Percentiles rank a stretch among this genome's conserved stretches.
phyloP scores from a whole-genome alignment of 2,888 invertebrate species.

The Schizotus pectinicornis region DNA sequence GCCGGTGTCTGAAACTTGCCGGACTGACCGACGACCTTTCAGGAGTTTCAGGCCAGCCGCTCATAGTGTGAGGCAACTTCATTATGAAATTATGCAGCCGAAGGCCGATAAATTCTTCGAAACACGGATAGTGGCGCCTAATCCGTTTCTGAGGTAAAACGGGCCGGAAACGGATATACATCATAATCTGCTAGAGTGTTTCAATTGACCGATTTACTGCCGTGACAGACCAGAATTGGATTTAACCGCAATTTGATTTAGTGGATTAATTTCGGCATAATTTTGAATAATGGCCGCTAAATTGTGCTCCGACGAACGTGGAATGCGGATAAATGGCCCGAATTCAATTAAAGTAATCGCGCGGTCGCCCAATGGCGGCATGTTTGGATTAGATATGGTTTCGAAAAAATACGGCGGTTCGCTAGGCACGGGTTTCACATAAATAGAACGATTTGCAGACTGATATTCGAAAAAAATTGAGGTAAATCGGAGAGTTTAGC shows the following conservation, averaged over 20 bases:
- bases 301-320: constrained; percentile 33
- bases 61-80: background rate
- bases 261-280: constrained; percentile 51
- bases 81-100: constrained; percentile 9
- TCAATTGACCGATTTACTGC: constrained; percentile 49
- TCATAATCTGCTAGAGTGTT: constrained; percentile 45
- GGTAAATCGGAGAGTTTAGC: too few relatives aligned
- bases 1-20: constrained; percentile 3
- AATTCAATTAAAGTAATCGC: constrained; percentile 18
- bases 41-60: background rate
- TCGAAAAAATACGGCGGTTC: background rate
- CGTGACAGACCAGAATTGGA: constrained; percentile 47
- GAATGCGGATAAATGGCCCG: constrained; percentile 29
- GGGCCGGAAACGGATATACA: constrained; percentile 39
- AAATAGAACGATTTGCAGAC: too few relatives aligned
- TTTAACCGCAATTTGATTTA: constrained; percentile 51
- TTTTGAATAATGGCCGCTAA: constrained; percentile 48
- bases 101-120: constrained; percentile 18
- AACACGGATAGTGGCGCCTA: constrained; percentile 17
- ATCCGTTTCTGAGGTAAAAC: constrained; percentile 26
- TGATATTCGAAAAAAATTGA: too few relatives aligned
- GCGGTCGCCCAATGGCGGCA: background rate
- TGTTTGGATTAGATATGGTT: constrained; percentile 1
- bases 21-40: constrained; percentile 11
- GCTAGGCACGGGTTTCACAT: too few relatives aligned